Evolutionary conservation across 2,113 vertebrate species (phyloP).

Genomic region (Prionailurus bengalensis): DNA sequence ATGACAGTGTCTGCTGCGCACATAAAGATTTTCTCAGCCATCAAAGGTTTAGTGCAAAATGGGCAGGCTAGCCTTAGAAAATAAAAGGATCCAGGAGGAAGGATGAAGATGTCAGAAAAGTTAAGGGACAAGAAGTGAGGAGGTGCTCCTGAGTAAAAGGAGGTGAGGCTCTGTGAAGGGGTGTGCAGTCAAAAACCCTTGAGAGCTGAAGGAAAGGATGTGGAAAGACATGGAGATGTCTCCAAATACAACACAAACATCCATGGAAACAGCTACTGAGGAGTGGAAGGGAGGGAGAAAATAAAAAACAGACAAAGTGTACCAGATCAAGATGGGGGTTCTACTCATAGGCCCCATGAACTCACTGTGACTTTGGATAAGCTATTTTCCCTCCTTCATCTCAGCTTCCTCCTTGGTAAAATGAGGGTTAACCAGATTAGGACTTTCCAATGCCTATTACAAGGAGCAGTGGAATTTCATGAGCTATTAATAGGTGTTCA

Average conservation of each 20-base stretch:
- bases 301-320: background rate
- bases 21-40: background rate
- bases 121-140: background rate
- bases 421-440: background rate
- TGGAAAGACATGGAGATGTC: background rate
- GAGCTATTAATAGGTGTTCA: background rate
- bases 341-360: background rate
- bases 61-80: background rate
- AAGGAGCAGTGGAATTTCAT: background rate
- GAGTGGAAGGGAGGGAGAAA: background rate
- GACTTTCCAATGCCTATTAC: background rate
- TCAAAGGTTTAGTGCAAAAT: background rate
- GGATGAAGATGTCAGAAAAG: background rate
- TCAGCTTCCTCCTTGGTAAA: background rate
- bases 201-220: background rate
- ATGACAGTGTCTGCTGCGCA: background rate
- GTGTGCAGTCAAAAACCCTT: too few species aligned
- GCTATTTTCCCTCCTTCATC: background rate
- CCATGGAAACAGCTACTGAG: background rate
- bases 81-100: background rate
- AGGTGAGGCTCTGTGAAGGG: background rate
- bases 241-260: background rate
- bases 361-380: background rate
- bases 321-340: background rate
- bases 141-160: background rate